Evolutionary conservation across 2,113 vertebrate genomes (phyloP).

Genomic region (Catagonus wagneri): DNA sequence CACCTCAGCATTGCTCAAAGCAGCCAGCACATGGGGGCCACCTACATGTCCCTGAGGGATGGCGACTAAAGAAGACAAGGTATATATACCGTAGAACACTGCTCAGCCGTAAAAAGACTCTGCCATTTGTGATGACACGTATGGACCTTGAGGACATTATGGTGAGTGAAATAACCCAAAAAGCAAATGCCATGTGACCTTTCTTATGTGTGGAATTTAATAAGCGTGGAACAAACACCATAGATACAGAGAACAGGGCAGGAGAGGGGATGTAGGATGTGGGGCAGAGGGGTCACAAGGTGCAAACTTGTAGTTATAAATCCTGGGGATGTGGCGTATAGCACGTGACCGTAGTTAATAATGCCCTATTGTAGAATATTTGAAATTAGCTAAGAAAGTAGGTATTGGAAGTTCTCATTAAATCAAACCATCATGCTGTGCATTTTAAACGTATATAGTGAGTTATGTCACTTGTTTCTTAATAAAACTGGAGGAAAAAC

Average conservation of each 20-base stretch:
- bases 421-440: too few relatives aligned
- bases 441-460: too few relatives aligned
- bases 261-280: background rate
- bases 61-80: too few relatives aligned
- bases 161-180: background rate
- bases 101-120: background rate
- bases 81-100: too few relatives aligned
- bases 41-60: background rate
- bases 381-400: background rate
- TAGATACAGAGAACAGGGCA: background rate
- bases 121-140: rapidly evolving
- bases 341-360: background rate
- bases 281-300: background rate
- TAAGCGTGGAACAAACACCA: too few relatives aligned
- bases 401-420: background rate
- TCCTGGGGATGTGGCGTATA: background rate
- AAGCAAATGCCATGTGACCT: rapidly evolving
- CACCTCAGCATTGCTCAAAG: rapidly evolving
- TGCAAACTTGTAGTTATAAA: background rate
- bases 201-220: rapidly evolving
- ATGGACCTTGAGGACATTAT: background rate
- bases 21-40: background rate
- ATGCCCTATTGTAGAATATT: background rate
- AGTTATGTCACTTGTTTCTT: too few relatives aligned
- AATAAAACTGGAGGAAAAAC: background rate